phyloP scores from a whole-genome alignment of 2,113 vertebrate species.

The Rallus limicola region DNA sequence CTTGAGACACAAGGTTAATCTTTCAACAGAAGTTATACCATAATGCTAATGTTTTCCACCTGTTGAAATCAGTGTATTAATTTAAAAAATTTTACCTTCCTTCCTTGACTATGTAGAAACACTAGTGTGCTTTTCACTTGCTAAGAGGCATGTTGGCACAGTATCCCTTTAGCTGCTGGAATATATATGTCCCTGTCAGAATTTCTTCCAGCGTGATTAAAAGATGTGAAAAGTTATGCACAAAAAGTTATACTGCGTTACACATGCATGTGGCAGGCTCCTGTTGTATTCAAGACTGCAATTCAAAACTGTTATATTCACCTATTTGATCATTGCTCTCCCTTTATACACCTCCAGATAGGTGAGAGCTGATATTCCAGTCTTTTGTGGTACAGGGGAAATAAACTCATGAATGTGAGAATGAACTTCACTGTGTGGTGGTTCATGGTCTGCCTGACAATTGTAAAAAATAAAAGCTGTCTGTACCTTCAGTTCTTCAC shows the following conservation, averaged over 20 bases:
- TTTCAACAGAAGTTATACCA: background rate
- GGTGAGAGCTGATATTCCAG: accelerated
- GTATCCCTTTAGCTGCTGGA: background rate
- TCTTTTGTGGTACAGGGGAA: background rate
- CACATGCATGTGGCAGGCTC: background rate
- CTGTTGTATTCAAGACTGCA: background rate
- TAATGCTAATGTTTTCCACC: background rate
- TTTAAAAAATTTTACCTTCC: background rate
- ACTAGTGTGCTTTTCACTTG: background rate
- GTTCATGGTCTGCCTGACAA: background rate
- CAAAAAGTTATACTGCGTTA: background rate
- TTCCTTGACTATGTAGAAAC: background rate
- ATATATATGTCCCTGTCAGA: background rate
- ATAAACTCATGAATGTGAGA: background rate
- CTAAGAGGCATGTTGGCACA: background rate
- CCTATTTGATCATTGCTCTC: background rate
- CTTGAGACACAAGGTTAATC: background rate
- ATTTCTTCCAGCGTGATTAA: background rate
- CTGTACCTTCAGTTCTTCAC: background rate
- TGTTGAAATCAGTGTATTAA: background rate
- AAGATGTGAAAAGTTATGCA: background rate
- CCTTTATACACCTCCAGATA: background rate
- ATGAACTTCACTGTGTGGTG: background rate
- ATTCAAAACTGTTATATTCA: background rate
- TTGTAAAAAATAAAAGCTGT: background rate